Evolutionary conservation across 1,140 invertebrate genomes (phyloP).

Genomic region (Pristionchus pacificus): DNA sequence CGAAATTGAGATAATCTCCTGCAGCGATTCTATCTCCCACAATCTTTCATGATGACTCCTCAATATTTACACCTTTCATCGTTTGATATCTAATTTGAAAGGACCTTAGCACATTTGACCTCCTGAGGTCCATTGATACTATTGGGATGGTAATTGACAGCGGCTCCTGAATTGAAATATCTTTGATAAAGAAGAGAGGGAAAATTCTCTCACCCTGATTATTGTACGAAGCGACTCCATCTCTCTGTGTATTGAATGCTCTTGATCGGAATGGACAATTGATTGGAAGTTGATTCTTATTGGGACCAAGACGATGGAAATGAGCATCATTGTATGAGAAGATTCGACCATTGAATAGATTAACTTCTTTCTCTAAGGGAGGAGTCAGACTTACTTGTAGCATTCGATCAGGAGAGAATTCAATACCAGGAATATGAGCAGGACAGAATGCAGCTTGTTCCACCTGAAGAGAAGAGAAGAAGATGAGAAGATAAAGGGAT

Average conservation of each 20-base stretch:
- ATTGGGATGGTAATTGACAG: conserved; percentile 91
- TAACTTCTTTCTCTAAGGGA: too few species aligned
- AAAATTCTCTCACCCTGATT: conserved; percentile 61
- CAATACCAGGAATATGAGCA: conserved; percentile 80
- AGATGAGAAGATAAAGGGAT: not conserved
- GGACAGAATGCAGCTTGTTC: conserved; percentile 91
- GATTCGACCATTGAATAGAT: conserved; percentile 67
- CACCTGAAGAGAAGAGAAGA: conserved; percentile 63
- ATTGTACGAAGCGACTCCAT: conserved; percentile 69
- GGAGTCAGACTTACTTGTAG: conserved; percentile 65
- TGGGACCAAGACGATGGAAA: conserved; percentile 82
- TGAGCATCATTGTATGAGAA: conserved; percentile 92
- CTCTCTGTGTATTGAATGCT: conserved; percentile 75
- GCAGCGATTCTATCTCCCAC: conserved; percentile 71
- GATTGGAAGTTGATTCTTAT: conserved; percentile 84
- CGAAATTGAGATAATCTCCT: conserved; percentile 81
- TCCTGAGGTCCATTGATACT: conserved; percentile 76
- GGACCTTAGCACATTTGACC: conserved; percentile 38
- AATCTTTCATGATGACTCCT: conserved; percentile 54
- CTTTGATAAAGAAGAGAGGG: not conserved
- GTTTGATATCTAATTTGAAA: conserved; percentile 1
- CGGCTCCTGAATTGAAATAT: conserved; percentile 59
- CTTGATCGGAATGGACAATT: conserved; percentile 75
- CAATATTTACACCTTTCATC: conserved; percentile 14
- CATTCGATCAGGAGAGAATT: conserved; percentile 88